Evolutionary conservation across 2,113 vertebrate species (phyloP).

Genomic region (Dascyllus trimaculatus): DNA sequence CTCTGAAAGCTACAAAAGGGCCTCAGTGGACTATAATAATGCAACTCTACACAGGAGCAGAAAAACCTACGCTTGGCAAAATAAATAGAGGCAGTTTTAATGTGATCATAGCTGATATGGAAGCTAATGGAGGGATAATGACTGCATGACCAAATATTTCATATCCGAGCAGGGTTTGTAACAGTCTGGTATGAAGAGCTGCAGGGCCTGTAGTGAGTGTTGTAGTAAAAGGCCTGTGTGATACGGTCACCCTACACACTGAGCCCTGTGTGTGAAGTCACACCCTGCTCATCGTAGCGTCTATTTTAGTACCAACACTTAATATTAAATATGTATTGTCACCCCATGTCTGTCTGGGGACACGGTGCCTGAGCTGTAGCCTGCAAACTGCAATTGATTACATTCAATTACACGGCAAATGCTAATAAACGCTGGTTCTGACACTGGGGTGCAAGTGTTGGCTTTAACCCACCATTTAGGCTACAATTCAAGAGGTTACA

Average conservation of each 20-base stretch:
- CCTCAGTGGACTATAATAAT: slow-evolving; percentile 22
- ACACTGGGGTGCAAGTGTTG: slow-evolving; percentile 52
- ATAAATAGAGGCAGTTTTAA: slow-evolving; percentile 68
- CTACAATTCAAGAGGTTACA: slow-evolving; percentile 41
- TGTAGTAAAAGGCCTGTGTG: slow-evolving; percentile 50
- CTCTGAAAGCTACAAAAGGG: slow-evolving; percentile 27
- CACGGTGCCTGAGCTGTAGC: slow-evolving; percentile 22
- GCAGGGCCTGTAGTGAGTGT: slow-evolving; percentile 20
- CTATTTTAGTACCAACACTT: slow-evolving; percentile 60
- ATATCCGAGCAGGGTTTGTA: slow-evolving; percentile 68
- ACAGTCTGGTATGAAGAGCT: slow-evolving; percentile 61
- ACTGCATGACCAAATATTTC: slow-evolving; percentile 66
- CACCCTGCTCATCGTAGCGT: slow-evolving; percentile 47
- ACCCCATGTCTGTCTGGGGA: slow-evolving; percentile 19
- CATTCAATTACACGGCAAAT: slow-evolving; percentile 73
- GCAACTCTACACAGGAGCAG: slow-evolving; percentile 45
- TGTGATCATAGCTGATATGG: slow-evolving; percentile 24
- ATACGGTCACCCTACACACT: slow-evolving; percentile 41
- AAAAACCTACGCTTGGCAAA: slow-evolving; percentile 36
- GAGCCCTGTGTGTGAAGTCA: slow-evolving; percentile 64
- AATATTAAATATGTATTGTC: slow-evolving; percentile 54
- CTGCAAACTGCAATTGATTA: slow-evolving; percentile 62
- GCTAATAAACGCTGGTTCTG: slow-evolving; percentile 61
- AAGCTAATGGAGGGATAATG: slow-evolving; percentile 41
- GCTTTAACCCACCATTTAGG: slow-evolving; percentile 49